Evolutionary conservation across 2,888 invertebrate species (phyloP), one percentile per base, ranked within the genome.

Genomic region (Chloromyia formosa): DNA sequence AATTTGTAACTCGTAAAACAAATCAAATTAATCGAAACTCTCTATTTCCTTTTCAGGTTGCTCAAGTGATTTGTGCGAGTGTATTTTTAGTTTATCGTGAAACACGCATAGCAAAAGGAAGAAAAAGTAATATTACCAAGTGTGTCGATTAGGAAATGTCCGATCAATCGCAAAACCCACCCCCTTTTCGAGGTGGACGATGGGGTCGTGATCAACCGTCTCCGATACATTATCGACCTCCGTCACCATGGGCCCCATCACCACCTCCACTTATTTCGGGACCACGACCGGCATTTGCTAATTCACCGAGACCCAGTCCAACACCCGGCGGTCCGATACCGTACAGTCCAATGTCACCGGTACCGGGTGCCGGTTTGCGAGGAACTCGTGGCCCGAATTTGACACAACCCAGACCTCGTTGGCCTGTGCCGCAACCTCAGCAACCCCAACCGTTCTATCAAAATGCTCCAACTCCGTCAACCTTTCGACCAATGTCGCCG

Each of bases 181-280:
- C 78, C 61, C 79, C 80, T 58, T 79, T 80, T 78, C 82, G 81
- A 45, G 82, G 81, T 76, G 84, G 84, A 20, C 16, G 45, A 42
- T 82, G 85, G 78, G 79, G 79, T 79, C 82, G 84, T 81, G 83
- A 85, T 80, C 86, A 88, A 81, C 90, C 91, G 68, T 88, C 89
- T 56, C 87, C 88, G 1, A 88, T 90, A 78, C 89, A 91, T 80
- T 93, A 90, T 84, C 90, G 93, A 45, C 91, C 93, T 42, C 90
- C 91, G 14, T 93, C 93, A 49, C 93, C 93, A 66, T 93, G 92
- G 88, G 84, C 90, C 9, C 91, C 92, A 1, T 91, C 92, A 79
- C 92, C 93, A 0, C 91, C 92, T n/a, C 92, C 91, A 2, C 88
- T 90, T 77, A 89, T 91, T 80, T 89, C 91, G 66, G 90, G 90